Base-by-base conservation (phyloP, 1,140 invertebrate genomes). In the Panagrolaimus sp. region DNA sequence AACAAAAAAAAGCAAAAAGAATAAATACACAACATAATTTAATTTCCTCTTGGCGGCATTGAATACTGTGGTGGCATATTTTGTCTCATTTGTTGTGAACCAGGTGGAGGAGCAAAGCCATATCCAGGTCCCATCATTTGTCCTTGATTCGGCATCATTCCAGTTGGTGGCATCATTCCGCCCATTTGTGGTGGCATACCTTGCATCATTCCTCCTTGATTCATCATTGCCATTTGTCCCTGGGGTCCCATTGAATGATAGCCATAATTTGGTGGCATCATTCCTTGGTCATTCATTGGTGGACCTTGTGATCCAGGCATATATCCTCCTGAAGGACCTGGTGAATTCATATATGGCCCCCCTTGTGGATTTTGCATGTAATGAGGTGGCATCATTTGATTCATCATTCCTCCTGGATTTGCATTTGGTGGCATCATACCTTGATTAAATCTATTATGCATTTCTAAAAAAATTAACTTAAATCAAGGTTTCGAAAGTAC, bases 161-260 rank as follows among this genome's bases (percentile, higher is more conserved):
- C 51, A 11, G 13, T 27, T 11, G 51, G 20, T 57, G 51, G 51
- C 51, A 57, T 38, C 31, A 38, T 38, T 38, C 51, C 51, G 9
- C 11, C 20, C 51, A 57, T 57, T n/a, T n/a, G n/a, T 9, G 20
- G 51, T 57, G 51, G 51, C 4, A 14, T 16, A 5, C 51, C 51
- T 27, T 57, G 51, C 51, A 57, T 57, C 51, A 57, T 25, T n/a
- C 51, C 51, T 11, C 51, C 51, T 57, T 57, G 51, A 23, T 57
- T 57, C 51, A 27, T 20, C 20, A 57, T 57, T 57, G 14, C 51
- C 47, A 23, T 14, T 48, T 14, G 47, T n/a, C 47, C 47, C 5
- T 23, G 14, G n/a, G 20, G 20, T 57, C 51, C 51, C 20, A 20
- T 27, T 20, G 0, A 2, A 25, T n/a, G 51, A 57, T 57, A 27